Percentiles rank a stretch among this genome's conserved stretches.
phyloP scores from a whole-genome alignment of 2,888 invertebrate genomes.

The Ryuthela nishihirai region DNA sequence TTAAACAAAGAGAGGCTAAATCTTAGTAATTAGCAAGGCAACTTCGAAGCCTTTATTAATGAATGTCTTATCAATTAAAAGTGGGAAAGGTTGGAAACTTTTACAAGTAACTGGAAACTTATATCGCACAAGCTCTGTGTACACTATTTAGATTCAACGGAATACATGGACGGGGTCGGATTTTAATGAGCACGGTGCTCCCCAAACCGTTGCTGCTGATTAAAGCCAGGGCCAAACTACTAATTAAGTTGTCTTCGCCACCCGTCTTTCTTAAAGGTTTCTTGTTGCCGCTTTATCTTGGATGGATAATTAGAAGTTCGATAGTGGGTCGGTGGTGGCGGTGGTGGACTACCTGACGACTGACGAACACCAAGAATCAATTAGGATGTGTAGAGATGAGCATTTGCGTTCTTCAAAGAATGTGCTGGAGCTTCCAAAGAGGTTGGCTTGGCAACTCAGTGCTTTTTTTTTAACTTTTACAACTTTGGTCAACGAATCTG shows the following conservation, averaged over 20 bases:
- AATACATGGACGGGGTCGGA: constrained; percentile 3
- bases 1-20: constrained; percentile 27
- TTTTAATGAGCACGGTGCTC: constrained; percentile 30
- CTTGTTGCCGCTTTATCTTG: constrained; percentile 34
- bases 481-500: too few relatives aligned
- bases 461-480: too few relatives aligned
- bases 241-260: constrained; percentile 37
- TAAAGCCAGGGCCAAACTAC: constrained; percentile 27
- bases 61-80: constrained; percentile 37
- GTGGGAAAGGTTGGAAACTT: constrained; percentile 24
- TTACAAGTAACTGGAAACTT: constrained; percentile 17
- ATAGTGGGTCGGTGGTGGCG: constrained; percentile 26
- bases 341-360: too few relatives aligned
- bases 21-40: too few relatives aligned
- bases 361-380: too few relatives aligned
- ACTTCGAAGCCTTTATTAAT: constrained; percentile 33
- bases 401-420: too few relatives aligned
- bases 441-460: too few relatives aligned
- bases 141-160: constrained; percentile 28
- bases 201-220: too few relatives aligned
- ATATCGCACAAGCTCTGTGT: constrained; percentile 22
- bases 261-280: constrained; percentile 31
- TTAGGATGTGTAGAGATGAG: too few relatives aligned
- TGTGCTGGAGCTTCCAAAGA: too few relatives aligned
- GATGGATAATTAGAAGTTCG: constrained; percentile 28